A percentile compares a stretch with the other conserved stretches of the same genome.
Evolutionary conservation across 2,888 invertebrate genomes (phyloP).

Genomic region (Iphiclides podalirius): DNA sequence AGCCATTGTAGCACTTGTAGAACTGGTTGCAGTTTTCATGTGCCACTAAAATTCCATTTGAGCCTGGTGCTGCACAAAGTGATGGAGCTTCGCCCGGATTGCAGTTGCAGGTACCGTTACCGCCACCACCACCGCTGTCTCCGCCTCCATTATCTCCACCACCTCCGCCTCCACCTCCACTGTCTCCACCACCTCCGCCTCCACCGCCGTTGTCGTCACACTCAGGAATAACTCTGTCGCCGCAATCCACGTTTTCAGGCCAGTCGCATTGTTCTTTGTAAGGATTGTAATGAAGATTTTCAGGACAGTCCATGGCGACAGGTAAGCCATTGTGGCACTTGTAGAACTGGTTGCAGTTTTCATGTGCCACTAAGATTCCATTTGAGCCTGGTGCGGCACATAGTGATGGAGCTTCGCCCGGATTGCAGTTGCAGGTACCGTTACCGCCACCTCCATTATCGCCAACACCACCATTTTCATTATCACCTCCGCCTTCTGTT

Average conservation of each 20-base stretch:
- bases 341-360: constrained; percentile 41
- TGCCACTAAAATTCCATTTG: constrained; percentile 33
- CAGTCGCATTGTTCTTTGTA: constrained; percentile 38
- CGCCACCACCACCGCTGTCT: constrained; percentile 14
- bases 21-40: constrained; percentile 41
- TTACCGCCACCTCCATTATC: constrained; percentile 2
- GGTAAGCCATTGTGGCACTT: constrained; percentile 32
- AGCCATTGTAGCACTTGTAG: constrained; percentile 41
- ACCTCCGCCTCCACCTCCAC: constrained; percentile 12
- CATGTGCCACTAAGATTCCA: constrained; percentile 38
- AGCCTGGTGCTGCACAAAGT: constrained; percentile 16
- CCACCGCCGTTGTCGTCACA: constrained; percentile 19
- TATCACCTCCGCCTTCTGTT: constrained; percentile 1
- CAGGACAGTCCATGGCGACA: constrained; percentile 31
- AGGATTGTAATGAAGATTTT: constrained; percentile 36
- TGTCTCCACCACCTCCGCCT: constrained; percentile 19
- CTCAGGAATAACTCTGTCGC: constrained; percentile 33
- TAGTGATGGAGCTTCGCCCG: constrained; percentile 34
- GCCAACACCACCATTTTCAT: constrained; percentile 3
- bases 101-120: constrained; percentile 34
- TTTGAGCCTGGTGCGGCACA: constrained; percentile 35
- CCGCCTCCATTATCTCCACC: constrained; percentile 13
- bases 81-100: constrained; percentile 33
- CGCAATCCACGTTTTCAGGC: constrained; percentile 39
- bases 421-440: constrained; percentile 29